Base-by-base conservation (phyloP, 1,140 invertebrate species). In the Philotrypesis tridentata region DNA sequence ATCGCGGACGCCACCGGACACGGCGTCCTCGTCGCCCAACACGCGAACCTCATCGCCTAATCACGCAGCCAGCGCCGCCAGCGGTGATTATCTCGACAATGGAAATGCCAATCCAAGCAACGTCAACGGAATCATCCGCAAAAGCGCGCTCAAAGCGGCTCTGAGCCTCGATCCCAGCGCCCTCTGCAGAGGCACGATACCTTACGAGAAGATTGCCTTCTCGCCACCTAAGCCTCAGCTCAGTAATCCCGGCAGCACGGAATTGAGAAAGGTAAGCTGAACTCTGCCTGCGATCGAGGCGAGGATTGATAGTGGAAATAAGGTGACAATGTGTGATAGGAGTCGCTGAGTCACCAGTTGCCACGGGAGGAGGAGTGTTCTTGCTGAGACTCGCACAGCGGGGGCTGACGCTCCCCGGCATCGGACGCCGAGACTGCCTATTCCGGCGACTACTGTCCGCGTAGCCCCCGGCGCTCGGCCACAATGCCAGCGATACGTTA, bases 81-180 rank as follows among this genome's bases (percentile, higher is more conserved):
- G 33, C 60, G n/a, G 48, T 14, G 0, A 21, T 11, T 14, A 6
- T n/a, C 17, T 7, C 40, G 21, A 60, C 31, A 71, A 73, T 37
- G 37, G 80, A 2, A 75, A 37, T 23, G 14, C 29, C 1, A 73
- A 33, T 21, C 67, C 68, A 2, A 48, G 84, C 70, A 89, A 88
- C 76, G 87, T 89, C n/a, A 91, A 92, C 70, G 91, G 90, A n/a
- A 89, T 91, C 70, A 82, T 90, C 27, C 87, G 87, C 33, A 91
- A 91, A 77, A 91, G 82, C 60, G 85, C 90, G 7, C 85, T 92
- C 27, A 92, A 91, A 84, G 92, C 91, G 7, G 91, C 92, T 2
- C 87, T 93, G 25, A 92, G 93, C 11, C 86, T 93, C 78, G 93
- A 93, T 79, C 91, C 92, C 0, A 90, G 91, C 37, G 89, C 92